Percentiles rank a stretch among this genome's conserved stretches.
These are phyloP conservation scores for Capra hircus DNA, from an alignment of 2,113 vertebrate genomes.

Conservation along the genomic window DNA sequence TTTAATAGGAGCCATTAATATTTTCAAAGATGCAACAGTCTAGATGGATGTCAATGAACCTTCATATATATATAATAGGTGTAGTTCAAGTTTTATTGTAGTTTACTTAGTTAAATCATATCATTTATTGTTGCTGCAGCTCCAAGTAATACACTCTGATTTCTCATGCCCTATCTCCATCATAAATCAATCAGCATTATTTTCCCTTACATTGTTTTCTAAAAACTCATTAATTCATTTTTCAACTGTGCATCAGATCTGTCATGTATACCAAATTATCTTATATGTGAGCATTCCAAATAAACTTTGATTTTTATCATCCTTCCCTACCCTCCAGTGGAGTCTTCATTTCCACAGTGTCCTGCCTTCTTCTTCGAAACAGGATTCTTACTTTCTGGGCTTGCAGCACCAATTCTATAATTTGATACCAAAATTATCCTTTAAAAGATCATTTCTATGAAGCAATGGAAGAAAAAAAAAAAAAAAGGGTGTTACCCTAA, in stretches of 20 bases:
- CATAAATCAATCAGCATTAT: neutral
- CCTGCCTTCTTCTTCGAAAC: neutral
- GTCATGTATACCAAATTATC: neutral
- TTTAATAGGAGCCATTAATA: slow-evolving; percentile 30
- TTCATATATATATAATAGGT: neutral
- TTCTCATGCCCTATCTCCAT: neutral
- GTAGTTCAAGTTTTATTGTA: neutral
- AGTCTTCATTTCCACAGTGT: neutral
- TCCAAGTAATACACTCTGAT: neutral
- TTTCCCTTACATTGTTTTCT: neutral
- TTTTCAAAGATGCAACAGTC: neutral
- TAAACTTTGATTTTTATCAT: neutral
- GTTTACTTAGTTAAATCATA: neutral
- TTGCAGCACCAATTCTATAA: neutral
- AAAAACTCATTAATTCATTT: neutral
- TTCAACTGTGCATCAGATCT: neutral
- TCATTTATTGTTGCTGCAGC: neutral
- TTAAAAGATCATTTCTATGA: neutral
- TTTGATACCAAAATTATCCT: neutral
- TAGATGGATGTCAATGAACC: neutral
- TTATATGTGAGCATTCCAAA: neutral
- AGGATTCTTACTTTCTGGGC: neutral
- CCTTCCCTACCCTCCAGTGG: accelerated
- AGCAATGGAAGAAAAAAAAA: neutral
- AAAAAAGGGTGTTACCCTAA: slow-evolving; percentile 12